These are phyloP conservation scores for Rhynchotus rufescens DNA, from an alignment of 2,797 vertebrate species.

Conservation along the genomic window DNA sequence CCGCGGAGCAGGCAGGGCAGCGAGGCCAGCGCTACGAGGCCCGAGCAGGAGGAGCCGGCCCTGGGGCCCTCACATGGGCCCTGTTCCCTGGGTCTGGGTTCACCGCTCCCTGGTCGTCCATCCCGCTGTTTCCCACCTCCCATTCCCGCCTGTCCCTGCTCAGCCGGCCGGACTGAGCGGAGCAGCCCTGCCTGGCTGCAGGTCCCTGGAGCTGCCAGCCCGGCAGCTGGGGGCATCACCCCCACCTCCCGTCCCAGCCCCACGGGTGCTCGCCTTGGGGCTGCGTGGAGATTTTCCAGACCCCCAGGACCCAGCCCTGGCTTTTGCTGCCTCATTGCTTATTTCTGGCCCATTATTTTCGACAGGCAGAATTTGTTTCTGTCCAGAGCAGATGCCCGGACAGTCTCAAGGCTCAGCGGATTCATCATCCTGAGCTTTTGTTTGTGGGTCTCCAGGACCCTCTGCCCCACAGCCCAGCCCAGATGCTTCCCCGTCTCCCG, in stretches of 20 bases:
- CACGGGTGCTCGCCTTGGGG: background rate
- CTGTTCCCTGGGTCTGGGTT: background rate
- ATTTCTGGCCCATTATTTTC: constrained; percentile 45
- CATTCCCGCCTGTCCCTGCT: background rate
- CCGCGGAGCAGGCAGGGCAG: no score
- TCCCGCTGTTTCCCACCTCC: background rate
- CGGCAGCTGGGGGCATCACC: rapidly evolving
- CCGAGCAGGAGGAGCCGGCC: no score
- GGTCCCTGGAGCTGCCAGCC: background rate
- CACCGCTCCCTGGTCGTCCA: background rate
- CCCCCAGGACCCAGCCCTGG: background rate
- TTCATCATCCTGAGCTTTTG: constrained; percentile 65
- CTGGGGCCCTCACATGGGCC: background rate
- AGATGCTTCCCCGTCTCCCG: constrained; percentile 19
- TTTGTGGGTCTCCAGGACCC: constrained; percentile 52
- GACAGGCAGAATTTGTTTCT: constrained; percentile 60
- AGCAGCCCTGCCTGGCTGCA: rapidly evolving
- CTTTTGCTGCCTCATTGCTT: constrained; percentile 26
- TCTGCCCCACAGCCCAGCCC: constrained; percentile 1
- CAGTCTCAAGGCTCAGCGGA: constrained; percentile 32
- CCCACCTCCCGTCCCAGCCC: background rate
- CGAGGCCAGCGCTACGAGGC: rapidly evolving
- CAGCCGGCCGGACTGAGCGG: background rate
- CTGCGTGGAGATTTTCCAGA: constrained; percentile 37
- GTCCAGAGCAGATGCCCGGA: background rate